phyloP scores from a whole-genome alignment of 2,888 invertebrate species.

The Eupithecia abbreviata region DNA sequence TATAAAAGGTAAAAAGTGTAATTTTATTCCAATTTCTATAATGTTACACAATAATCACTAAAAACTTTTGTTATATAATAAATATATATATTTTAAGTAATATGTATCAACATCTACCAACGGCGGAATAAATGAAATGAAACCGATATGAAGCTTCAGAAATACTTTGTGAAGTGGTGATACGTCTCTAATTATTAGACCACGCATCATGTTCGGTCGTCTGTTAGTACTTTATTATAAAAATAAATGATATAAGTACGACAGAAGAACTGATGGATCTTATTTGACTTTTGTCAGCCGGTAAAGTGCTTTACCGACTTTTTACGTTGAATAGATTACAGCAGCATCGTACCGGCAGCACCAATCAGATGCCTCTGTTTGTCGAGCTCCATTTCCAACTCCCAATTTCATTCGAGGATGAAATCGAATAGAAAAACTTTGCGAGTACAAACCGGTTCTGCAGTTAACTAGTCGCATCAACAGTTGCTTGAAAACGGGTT shows the following conservation, averaged over 20 bases:
- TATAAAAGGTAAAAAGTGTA: not conserved
- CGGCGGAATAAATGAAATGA: no score
- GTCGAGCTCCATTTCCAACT: conserved; percentile 31
- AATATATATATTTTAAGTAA: no score
- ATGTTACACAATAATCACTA: not conserved
- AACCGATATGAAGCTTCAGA: not conserved
- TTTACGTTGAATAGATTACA: conserved; percentile 27
- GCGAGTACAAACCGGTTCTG: conserved; percentile 23
- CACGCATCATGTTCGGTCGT: no score
- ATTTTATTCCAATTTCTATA: not conserved
- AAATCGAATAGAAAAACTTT: conserved; percentile 32
- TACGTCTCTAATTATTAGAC: not conserved
- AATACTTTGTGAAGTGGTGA: not conserved
- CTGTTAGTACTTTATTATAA: not conserved
- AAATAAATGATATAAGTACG: not conserved
- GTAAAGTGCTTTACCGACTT: conserved; percentile 18
- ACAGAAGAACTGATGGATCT: conserved; percentile 21
- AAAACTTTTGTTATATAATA: no score
- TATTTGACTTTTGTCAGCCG: conserved; percentile 39
- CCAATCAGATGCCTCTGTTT: conserved; percentile 33
- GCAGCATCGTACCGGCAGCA: conserved; percentile 30
- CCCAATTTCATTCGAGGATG: conserved; percentile 25
- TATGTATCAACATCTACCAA: no score
- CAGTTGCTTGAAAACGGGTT: conserved; percentile 7
- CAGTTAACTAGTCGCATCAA: conserved; percentile 24